Evolutionary conservation across 1,140 invertebrate species (phyloP).

Genomic region (Panulirus ornatus): DNA sequence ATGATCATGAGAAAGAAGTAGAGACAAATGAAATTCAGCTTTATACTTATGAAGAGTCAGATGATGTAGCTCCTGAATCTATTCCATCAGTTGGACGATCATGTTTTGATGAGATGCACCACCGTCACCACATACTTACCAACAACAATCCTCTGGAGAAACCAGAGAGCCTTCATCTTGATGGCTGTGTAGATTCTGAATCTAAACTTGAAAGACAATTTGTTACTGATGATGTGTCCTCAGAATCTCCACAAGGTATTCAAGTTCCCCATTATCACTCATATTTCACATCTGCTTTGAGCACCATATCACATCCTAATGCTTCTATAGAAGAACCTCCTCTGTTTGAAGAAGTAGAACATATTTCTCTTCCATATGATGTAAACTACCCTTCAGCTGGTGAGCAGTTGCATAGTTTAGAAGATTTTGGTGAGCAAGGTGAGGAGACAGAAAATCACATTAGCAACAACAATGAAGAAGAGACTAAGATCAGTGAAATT

Average conservation of each 20-base stretch:
- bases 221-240: background rate
- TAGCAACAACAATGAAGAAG: background rate
- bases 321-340: slow-evolving; percentile 49
- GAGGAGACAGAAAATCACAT: background rate
- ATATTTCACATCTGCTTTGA: slow-evolving; percentile 66
- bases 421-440: slow-evolving; percentile 24
- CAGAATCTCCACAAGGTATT: slow-evolving; percentile 41
- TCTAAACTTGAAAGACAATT: slow-evolving; percentile 42
- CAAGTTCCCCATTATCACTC: slow-evolving; percentile 67
- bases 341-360: slow-evolving; percentile 47
- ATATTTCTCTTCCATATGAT: slow-evolving; percentile 68
- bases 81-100: slow-evolving; percentile 55
- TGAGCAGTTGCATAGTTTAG: slow-evolving; percentile 46
- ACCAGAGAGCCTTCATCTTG: background rate
- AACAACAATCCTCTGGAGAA: slow-evolving; percentile 42
- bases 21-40: slow-evolving; percentile 26
- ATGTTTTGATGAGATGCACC: slow-evolving; percentile 37
- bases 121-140: slow-evolving; percentile 26
- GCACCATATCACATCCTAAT: slow-evolving; percentile 54
- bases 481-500: slow-evolving; percentile 39
- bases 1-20: slow-evolving; percentile 35
- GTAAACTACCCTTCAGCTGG: slow-evolving; percentile 45
- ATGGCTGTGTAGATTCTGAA: background rate
- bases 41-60: slow-evolving; percentile 48
- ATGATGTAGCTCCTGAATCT: slow-evolving; percentile 63